Evolutionary conservation across 1,140 invertebrate genomes (phyloP), one percentile per base, ranked within the genome.

Genomic region (Physella acuta): DNA sequence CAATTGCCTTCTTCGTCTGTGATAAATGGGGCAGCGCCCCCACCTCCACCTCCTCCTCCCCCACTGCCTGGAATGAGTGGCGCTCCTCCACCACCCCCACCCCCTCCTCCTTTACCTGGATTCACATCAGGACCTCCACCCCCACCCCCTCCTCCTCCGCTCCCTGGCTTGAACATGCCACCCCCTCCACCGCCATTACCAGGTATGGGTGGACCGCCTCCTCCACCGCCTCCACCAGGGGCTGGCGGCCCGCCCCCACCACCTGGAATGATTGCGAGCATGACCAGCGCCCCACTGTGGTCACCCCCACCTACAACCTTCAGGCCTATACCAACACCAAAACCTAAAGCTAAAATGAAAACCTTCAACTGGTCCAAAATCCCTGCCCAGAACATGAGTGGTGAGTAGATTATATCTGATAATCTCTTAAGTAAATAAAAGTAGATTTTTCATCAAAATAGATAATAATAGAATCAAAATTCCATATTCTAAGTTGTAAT

Each of bases 401-500:
- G 80, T 81, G 78, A 75, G 69, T 44, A 44, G 39, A 44, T 44
- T 11, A 11, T 44, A 20, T 44, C 39, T 44, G 8, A 20, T 11
- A 44, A 44, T 11, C 39, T 44, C 20, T 44, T 8, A 44, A 44
- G n/a, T 44, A 11, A 44, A 20, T 44, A 44, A 11, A 11, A 44
- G 39, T 44, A 11, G 20, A 44, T 20, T 44, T 44, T 44, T 11
- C 8, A 44, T 20, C 20, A 8, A 44, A 44, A 44, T 44, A 20
- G 20, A 44, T 11, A 44, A 44, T 20, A 44, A 44, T 44, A 8
- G 8, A 11, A 44, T 44, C 39, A 44, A 44, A 44, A 44, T 44
- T 77, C 92, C 93, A 3, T 91, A 90, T 82, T 91, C 91, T 8
- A 70, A 33, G 44, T n/a, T n/a, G n/a, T n/a, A n/a, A n/a, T n/a